These are phyloP conservation scores for Limosa lapponica DNA, from an alignment of 2,797 vertebrate genomes.

Conservation along the genomic window DNA sequence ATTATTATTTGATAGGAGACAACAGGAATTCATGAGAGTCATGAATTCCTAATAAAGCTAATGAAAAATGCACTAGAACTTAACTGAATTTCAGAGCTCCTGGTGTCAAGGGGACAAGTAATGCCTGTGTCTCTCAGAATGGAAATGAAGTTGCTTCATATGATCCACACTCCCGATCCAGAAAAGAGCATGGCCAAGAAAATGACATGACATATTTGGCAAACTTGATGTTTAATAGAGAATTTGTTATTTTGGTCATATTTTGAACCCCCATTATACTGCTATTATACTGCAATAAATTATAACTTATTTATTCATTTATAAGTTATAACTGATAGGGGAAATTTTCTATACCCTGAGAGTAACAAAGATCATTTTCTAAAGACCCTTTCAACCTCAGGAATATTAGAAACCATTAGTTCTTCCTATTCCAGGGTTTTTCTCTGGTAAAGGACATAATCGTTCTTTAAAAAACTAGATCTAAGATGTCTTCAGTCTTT, in stretches of 20 bases:
- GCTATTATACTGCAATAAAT: background rate
- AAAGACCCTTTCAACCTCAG: background rate
- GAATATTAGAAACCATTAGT: background rate
- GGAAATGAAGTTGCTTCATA: background rate
- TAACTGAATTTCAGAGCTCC: constrained; percentile 34
- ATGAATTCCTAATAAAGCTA: background rate
- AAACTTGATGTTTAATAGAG: background rate
- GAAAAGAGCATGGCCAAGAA: background rate
- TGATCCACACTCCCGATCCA: constrained; percentile 3
- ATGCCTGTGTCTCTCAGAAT: constrained; percentile 9
- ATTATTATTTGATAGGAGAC: background rate
- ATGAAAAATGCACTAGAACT: constrained; percentile 61
- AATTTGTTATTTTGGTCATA: background rate
- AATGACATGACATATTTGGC: background rate
- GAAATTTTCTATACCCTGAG: background rate
- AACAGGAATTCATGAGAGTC: background rate
- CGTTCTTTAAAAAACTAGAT: background rate
- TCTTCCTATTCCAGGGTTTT: background rate
- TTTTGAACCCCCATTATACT: background rate
- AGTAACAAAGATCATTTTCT: background rate
- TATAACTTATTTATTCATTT: background rate
- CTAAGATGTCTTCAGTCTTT: background rate
- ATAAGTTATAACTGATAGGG: background rate
- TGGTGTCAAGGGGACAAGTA: constrained; percentile 43
- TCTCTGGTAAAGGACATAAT: background rate